Percentiles rank a stretch among this genome's conserved stretches.
phyloP scores from a whole-genome alignment of 2,797 vertebrate species.

The Adelosebastes latens region DNA sequence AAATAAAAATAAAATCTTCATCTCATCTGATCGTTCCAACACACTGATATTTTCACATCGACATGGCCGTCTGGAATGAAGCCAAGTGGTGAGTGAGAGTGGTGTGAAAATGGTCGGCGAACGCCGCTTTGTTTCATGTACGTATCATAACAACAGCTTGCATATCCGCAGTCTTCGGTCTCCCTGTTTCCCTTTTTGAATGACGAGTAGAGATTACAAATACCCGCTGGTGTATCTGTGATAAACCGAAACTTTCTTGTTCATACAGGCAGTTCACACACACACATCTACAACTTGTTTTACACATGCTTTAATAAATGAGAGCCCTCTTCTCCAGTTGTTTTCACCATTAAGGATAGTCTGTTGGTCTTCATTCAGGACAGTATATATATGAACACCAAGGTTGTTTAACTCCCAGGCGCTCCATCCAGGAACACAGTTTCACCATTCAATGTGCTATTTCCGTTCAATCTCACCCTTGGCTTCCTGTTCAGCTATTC shows the following conservation, averaged over 20 bases:
- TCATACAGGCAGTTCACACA: not conserved
- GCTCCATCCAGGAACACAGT: not conserved
- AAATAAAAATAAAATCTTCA: too few species aligned
- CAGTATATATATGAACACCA: not conserved
- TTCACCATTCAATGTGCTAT: conserved; percentile 1
- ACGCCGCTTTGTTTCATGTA: too few species aligned
- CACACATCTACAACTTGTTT: not conserved
- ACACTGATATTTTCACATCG: too few species aligned
- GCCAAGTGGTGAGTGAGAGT: too few species aligned
- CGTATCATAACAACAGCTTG: too few species aligned
- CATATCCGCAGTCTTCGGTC: too few species aligned
- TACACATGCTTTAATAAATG: not conserved
- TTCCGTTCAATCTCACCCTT: conserved; percentile 12
- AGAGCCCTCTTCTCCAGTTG: not conserved
- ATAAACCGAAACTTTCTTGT: not conserved
- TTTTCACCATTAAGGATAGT: not conserved
- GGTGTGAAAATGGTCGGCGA: too few species aligned
- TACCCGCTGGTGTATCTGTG: not conserved
- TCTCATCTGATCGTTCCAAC: too few species aligned
- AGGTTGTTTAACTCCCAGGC: conserved; percentile 5
- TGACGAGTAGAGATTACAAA: too few species aligned
- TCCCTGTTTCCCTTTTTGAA: too few species aligned
- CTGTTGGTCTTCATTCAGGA: conserved; percentile 4
- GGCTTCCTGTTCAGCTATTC: conserved; percentile 23
- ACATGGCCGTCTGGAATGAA: too few species aligned